A percentile compares a stretch with the other conserved stretches of the same genome.
These are phyloP conservation scores for Grapholita molesta DNA, from an alignment of 1,140 invertebrate genomes.

Conservation along the genomic window DNA sequence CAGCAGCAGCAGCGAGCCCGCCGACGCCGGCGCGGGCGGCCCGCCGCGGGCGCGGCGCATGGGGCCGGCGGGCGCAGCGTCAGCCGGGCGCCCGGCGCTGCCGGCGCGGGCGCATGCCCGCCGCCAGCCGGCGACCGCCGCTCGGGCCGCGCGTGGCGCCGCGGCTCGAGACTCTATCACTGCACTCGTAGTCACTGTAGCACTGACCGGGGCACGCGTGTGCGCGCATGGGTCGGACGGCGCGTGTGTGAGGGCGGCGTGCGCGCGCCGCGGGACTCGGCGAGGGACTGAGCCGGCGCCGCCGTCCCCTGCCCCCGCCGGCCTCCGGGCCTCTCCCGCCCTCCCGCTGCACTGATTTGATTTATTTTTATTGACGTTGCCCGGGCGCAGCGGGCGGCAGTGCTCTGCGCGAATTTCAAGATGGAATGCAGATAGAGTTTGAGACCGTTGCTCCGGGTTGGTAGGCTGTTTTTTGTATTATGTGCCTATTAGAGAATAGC, in stretches of 20 bases:
- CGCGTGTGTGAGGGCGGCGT: constrained; percentile 29
- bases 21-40: constrained; percentile 30
- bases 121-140: constrained; percentile 22
- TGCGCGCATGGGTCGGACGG: constrained; percentile 20
- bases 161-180: constrained; percentile 4
- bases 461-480: background rate
- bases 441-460: background rate
- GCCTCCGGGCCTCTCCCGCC: constrained; percentile 18
- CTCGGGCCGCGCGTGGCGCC: background rate
- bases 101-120: constrained; percentile 39
- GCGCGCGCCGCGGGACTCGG: constrained; percentile 46
- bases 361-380: constrained; percentile 15
- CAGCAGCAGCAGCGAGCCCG: constrained; percentile 41
- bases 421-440: constrained; percentile 15
- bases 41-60: constrained; percentile 42
- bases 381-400: constrained; percentile 3
- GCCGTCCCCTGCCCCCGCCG: constrained; percentile 20
- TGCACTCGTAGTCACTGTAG: constrained; percentile 17
- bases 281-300: constrained; percentile 46
- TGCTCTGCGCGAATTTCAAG: constrained; percentile 10
- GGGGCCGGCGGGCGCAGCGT: constrained; percentile 27
- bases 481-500: background rate
- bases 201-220: constrained; percentile 26
- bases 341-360: constrained; percentile 25
- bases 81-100: constrained; percentile 54